Base-by-base conservation (phyloP, 2,113 vertebrate species). In the Melierax canorus region DNA sequence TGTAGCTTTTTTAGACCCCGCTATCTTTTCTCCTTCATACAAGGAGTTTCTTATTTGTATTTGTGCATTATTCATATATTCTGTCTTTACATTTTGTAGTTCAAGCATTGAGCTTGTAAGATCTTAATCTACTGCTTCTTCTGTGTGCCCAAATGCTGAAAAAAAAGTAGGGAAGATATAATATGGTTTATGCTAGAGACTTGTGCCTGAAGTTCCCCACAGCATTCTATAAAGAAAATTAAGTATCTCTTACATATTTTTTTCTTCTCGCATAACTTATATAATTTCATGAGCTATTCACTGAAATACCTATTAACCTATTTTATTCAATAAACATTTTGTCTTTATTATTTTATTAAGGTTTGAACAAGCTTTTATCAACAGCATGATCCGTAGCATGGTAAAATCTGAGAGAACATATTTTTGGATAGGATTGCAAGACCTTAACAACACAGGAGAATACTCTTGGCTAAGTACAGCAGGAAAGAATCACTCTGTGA, bases 351-450 rank as follows among this genome's bases (percentile, higher is more conserved):
- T 95, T 97, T 97, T 82, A 38, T 94, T 80, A 96, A 99, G 99
- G 98, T 99, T 99, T 97, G 99, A 99, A 97, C 99, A 99, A 97
- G 98, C 98, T 45, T 99, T 99, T 94, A 94, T 99, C 85, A 99
- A 98, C 98, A 99, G 98, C 96, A 97, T 99, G 97, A 98, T 99
- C 95, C 98, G 15, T 41, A 98, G 96, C 62, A 66, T 92, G 48
- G 97, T 96, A 13, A 96, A 97, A 86, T 98, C 97, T 22, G 97
- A 97, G 30, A 96, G 98, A 78, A 86, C 66, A 87, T 98, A 98
- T 87, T 99, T 99, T 97, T 99, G 99, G 99, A 99, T 99, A 56
- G 98, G 98, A 59, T 97, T 99, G 45, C 98, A 98, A 91, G 99
- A 99, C 97, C 79, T 94, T 89, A 98, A 98, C 43, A 96, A 97